Evolutionary conservation across 2,888 invertebrate species (phyloP), one percentile per base, ranked within the genome.

Genomic region (Oscheius myriophilus): DNA sequence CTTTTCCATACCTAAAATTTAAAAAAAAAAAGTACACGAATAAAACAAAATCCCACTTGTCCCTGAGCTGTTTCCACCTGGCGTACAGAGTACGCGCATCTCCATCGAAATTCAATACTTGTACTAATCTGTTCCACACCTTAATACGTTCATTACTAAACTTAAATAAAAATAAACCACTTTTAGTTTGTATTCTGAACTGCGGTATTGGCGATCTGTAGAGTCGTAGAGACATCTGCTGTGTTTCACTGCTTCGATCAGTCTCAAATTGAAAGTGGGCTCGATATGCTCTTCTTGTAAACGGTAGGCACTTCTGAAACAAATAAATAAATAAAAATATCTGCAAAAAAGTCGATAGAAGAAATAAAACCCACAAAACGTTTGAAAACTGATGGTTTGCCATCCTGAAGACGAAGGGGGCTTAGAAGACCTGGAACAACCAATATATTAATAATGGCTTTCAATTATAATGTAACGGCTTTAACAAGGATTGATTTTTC

Each of bases 51-150:
- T 42, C 73, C 54, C 52, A 83, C 71, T 83, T 83, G 69, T 83
- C 83, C 45, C 83, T 63, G 21, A 83, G 67, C 63, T 83, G 83
- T 63, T 83, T 83, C 83, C 83, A 83, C 55, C 82, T 57, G 9
- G 77, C 76, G 11, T 79, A 75, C 23, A 83, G 67, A 63, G 78
- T 78, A 54, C 79, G 57, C 25, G 80, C 72, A 51, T 83, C 83
- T 0, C 82, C 83, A n/a, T 81, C 81, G 70, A 80, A 84, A 9
- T 67, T 64, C n/a, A 84, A 75, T 11, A 76, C 71, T 1, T 68
- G 41, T 16, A 79, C 76, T 21, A 79, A 63, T 6, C 79, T 69
- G n/a, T 71, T 62, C 78, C 78, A 78, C 14, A 71, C 55, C 70
- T 70, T 14, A n/a, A 65, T 52, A n/a, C n/a, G 12, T 2, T 4